Conservation (phyloP, 2,113 vertebrate genomes). For the Sylvietta virens region DNA sequence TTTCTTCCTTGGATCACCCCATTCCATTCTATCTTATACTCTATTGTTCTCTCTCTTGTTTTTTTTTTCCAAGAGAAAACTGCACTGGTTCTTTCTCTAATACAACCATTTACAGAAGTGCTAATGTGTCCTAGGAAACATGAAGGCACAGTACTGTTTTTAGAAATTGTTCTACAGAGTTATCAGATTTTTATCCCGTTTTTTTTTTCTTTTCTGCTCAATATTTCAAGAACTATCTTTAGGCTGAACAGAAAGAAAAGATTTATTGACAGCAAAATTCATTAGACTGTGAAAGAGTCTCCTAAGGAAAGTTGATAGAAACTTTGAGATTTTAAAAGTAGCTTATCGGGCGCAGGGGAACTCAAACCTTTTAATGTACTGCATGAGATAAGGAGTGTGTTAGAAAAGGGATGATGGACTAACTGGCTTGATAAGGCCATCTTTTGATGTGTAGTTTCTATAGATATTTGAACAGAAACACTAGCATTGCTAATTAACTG, state of each 20-base stretch:
- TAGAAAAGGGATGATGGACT: background rate
- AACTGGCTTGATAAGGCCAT: slow-evolving; percentile 7
- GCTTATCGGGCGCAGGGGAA: background rate
- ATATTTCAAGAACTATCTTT: slow-evolving; percentile 20
- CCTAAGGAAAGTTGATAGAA: background rate
- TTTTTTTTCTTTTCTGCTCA: background rate
- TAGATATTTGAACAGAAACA: slow-evolving; percentile 1
- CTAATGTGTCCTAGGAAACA: slow-evolving; percentile 7
- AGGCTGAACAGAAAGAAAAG: background rate
- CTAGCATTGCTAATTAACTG: slow-evolving; percentile 28
- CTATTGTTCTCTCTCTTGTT: background rate
- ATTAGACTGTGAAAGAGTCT: background rate
- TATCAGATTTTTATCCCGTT: background rate
- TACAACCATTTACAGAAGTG: background rate
- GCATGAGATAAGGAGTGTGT: background rate
- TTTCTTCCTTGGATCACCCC: background rate
- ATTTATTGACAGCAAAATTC: background rate
- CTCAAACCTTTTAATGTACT: background rate
- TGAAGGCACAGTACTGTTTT: background rate
- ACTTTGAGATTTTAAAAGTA: slow-evolving; percentile 1
- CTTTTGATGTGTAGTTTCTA: slow-evolving; percentile 1
- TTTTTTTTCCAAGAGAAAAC: background rate
- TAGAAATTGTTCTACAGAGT: background rate
- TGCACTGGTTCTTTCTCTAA: background rate
- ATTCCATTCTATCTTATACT: background rate